These are phyloP conservation scores for Aphelocoma californica DNA, from an alignment of 2,797 vertebrate species.

Conservation along the genomic window DNA sequence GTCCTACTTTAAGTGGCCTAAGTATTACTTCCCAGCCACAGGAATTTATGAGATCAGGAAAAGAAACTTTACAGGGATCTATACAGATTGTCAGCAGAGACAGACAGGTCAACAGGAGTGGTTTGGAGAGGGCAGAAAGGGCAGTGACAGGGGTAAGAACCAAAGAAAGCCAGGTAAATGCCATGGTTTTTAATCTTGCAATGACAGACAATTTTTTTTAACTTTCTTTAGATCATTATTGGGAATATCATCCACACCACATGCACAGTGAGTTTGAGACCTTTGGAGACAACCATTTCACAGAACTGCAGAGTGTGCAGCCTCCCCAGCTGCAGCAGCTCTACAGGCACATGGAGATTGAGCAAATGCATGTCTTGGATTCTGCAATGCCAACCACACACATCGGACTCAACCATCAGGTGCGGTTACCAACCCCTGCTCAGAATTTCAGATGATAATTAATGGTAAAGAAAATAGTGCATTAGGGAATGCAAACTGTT, in stretches of 20 bases:
- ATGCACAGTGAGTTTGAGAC: conserved; percentile 89
- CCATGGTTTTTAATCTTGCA: neutral
- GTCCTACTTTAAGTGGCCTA: neutral
- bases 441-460: neutral
- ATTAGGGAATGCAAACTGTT: neutral
- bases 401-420: conserved; percentile 77
- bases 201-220: neutral
- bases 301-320: conserved; percentile 95
- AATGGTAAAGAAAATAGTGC: neutral
- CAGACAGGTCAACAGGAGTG: neutral
- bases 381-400: conserved; percentile 79
- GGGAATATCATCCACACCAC: conserved; percentile 89
- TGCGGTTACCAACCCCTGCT: conserved; percentile 8
- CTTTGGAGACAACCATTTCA: conserved; percentile 91
- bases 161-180: neutral
- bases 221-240: conserved; percentile 85
- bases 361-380: conserved; percentile 87
- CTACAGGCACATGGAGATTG: conserved; percentile 88
- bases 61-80: neutral
- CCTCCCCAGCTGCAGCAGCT: conserved; percentile 87
- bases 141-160: neutral
- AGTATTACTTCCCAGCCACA: neutral
- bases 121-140: neutral
- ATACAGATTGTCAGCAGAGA: neutral
- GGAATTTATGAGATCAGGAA: neutral